phyloP scores from a whole-genome alignment of 2,797 vertebrate species.

The Scolopax rusticola region DNA sequence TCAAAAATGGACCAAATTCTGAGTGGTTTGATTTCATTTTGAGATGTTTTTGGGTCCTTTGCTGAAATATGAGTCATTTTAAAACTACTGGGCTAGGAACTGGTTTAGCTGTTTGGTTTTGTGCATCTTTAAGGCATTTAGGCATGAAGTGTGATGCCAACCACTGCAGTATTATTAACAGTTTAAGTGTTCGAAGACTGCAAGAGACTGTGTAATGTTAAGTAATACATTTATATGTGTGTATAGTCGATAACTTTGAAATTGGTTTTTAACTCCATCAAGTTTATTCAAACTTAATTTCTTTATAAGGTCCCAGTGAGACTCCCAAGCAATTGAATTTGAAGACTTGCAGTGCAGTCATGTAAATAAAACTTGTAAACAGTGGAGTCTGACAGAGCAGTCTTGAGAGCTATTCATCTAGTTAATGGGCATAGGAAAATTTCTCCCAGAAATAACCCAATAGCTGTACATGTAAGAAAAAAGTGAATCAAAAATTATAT shows the following conservation, averaged over 20 bases:
- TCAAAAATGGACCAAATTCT: neutral
- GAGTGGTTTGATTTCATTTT: neutral
- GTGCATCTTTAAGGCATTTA: constrained; percentile 49
- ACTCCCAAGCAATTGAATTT: neutral
- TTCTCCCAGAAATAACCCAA: neutral
- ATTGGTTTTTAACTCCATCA: neutral
- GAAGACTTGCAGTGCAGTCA: constrained; percentile 12
- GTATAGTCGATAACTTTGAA: neutral
- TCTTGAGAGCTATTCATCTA: neutral
- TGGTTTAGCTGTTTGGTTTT: constrained; percentile 22
- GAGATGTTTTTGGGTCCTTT: neutral
- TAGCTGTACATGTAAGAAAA: neutral
- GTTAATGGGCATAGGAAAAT: neutral
- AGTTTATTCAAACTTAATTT: neutral
- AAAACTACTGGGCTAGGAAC: constrained; percentile 29
- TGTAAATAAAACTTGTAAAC: constrained; percentile 18
- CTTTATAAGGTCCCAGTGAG: constrained; percentile 4
- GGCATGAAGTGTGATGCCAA: constrained; percentile 8
- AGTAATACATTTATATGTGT: neutral
- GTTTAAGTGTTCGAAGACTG: constrained; percentile 13
- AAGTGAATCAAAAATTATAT: neutral
- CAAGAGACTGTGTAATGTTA: neutral
- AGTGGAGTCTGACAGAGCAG: neutral
- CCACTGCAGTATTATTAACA: constrained; percentile 9
- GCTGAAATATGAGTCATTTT: constrained; percentile 12